A percentile compares a stretch with the other conserved stretches of the same genome.
These are phyloP conservation scores for Nowickia ferox DNA, from an alignment of 2,888 invertebrate species.

Conservation along the genomic window DNA sequence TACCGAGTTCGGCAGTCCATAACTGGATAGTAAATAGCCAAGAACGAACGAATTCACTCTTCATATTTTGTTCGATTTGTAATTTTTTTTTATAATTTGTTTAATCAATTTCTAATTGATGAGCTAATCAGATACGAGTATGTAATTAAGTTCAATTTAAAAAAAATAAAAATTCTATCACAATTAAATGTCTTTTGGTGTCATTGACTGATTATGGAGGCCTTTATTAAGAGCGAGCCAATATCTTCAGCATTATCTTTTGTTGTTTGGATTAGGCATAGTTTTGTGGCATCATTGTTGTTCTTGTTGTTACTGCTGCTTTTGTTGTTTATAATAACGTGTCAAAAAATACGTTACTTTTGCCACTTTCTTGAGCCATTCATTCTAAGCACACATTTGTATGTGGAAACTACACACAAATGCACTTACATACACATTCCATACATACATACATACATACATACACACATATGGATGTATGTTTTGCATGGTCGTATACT, in stretches of 20 bases:
- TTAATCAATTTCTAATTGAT: constrained; percentile 20
- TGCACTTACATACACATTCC: constrained; percentile 1
- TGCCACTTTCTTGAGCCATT: constrained; percentile 67
- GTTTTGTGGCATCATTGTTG: constrained; percentile 5
- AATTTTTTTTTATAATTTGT: not conserved
- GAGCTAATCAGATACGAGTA: not conserved
- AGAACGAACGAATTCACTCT: not conserved
- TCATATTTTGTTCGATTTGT: no score
- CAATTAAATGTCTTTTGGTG: not conserved
- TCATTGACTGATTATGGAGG: constrained; percentile 35
- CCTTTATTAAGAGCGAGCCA: constrained; percentile 22
- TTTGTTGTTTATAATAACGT: constrained; percentile 61
- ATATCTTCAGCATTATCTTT: not conserved
- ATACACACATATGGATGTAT: not conserved
- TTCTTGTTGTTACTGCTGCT: constrained; percentile 1
- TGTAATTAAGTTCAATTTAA: constrained; percentile 36
- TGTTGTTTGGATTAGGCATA: constrained; percentile 2
- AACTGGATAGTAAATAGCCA: not conserved
- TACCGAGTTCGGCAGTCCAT: constrained; percentile 17
- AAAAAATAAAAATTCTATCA: constrained; percentile 16
- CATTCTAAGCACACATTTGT: not conserved
- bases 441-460: not conserved
- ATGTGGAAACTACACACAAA: not conserved
- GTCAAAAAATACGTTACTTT: constrained; percentile 70
- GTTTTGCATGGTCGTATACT: constrained; percentile 24